Conservation (phyloP, 2,888 invertebrate genomes). For the Portevinia maculata region DNA sequence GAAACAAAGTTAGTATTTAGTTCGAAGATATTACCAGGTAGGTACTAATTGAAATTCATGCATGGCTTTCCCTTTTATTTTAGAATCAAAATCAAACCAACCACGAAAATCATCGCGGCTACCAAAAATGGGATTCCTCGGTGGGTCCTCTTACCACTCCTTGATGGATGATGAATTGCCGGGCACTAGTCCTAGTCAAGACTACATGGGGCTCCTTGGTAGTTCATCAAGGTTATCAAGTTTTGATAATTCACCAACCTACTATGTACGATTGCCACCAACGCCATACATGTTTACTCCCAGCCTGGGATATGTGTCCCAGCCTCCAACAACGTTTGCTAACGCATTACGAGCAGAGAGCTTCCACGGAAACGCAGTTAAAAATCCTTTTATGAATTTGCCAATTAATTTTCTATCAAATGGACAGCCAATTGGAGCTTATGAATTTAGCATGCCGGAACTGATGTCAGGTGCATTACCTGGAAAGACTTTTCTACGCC, state of each 20-base stretch:
- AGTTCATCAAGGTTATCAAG: slow-evolving; percentile 65
- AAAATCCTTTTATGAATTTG: slow-evolving; percentile 89
- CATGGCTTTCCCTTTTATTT: not conserved
- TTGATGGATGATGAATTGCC: slow-evolving; percentile 36
- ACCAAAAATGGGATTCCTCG: slow-evolving; percentile 59
- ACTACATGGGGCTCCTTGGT: slow-evolving; percentile 29
- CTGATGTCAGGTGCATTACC: slow-evolving; percentile 57
- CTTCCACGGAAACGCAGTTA: slow-evolving; percentile 83
- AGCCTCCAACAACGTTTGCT: slow-evolving; percentile 82
- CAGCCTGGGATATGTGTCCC: slow-evolving; percentile 87
- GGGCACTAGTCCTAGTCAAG: slow-evolving; percentile 38
- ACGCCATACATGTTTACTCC: slow-evolving; percentile 94
- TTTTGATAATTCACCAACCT: slow-evolving; percentile 91
- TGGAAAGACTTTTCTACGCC: slow-evolving; percentile 62
- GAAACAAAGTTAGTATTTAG: slow-evolving; percentile 43
- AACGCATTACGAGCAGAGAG: slow-evolving; percentile 84
- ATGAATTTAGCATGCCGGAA: slow-evolving; percentile 58
- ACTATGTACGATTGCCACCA: slow-evolving; percentile 92
- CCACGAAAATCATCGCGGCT: slow-evolving; percentile 44
- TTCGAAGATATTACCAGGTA: not conserved
- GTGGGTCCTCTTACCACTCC: slow-evolving; percentile 30
- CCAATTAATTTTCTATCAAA: slow-evolving; percentile 92
- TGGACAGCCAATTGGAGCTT: slow-evolving; percentile 82
- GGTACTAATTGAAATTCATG: not conserved
- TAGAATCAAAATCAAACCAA: slow-evolving; percentile 45